These are phyloP conservation scores for Zalophus californianus DNA, from an alignment of 2,797 vertebrate genomes.

Conservation along the genomic window DNA sequence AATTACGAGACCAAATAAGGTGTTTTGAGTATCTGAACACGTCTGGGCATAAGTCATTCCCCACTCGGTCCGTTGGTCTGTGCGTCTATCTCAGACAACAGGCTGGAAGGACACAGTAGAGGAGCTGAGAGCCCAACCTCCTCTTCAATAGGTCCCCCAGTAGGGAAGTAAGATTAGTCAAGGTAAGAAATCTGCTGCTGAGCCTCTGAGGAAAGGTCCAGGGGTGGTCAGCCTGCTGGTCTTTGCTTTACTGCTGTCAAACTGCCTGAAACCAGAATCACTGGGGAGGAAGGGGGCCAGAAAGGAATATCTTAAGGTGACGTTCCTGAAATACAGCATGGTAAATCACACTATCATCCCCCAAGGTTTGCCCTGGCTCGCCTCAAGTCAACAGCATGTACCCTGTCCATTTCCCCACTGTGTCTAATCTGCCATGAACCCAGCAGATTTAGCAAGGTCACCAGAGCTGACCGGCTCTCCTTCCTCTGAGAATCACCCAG, in stretches of 20 bases:
- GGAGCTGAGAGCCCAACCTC: neutral
- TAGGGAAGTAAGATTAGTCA: neutral
- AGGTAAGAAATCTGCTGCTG: fast-evolving
- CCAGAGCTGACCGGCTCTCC: fast-evolving
- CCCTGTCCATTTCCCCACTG: neutral
- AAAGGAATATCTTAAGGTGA: neutral
- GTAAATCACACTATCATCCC: neutral
- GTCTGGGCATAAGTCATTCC: neutral
- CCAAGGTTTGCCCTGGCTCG: neutral
- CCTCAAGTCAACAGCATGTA: neutral
- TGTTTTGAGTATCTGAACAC: neutral
- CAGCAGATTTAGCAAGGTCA: neutral
- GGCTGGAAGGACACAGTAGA: neutral
- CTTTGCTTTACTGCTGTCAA: neutral
- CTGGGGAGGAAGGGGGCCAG: neutral
- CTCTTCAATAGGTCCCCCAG: no score
- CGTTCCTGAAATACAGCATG: neutral
- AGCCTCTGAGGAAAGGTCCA: neutral
- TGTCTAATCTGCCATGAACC: neutral
- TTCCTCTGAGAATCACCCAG: no score
- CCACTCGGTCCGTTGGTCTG: neutral
- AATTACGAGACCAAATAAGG: neutral
- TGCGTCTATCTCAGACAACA: neutral
- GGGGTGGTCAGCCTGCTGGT: fast-evolving
- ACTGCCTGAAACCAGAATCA: neutral